Base-by-base conservation (phyloP, 2,113 vertebrate genomes). In the Crotalus viridis region DNA sequence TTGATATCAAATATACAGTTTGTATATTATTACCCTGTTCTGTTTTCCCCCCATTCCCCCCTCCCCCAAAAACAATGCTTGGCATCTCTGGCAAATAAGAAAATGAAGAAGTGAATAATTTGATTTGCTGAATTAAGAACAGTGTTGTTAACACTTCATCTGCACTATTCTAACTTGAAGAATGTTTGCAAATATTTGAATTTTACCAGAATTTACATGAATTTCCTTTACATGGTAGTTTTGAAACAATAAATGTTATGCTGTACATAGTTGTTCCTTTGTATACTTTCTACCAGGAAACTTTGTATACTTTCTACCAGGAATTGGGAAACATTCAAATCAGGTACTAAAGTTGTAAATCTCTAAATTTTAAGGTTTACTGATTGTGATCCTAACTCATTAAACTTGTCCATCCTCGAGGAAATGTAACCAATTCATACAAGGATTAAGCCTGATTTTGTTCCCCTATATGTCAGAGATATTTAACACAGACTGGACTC, bases 1-100 rank as follows among this genome's bases (percentile, higher is more conserved):
- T 90, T 48, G 1, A 15, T 92, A 93, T 91, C 26, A 95, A 91
- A n/a, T 91, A 87, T 12, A 48, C 48, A 52, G 19, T 21, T 87
- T 69, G 24, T 87, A 69, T 91, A 46, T n/a, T 15, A 17, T 64
- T 21, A 9, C 87, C 1, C 21, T 0, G 74, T 90, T 87, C 39
- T 91, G 28, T 0, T 91, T 69, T 91, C 90, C n/a, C 5, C 2
- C 5, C n/a, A 39, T 74, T 17, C n/a, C n/a, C n/a, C n/a, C 15
- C 7, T 15, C n/a, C n/a, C 1, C 5, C 3, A 9, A 81, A 10
- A 69, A n/a, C 93, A 7, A 56, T 61, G 22, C 10, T 12, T 5
- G 22, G 3, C 22, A 4, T 9, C 15, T 85, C 10, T 8, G 26
- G 85, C 28, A 43, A 81, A 4, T 1, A 0, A 10, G 15, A 46